phyloP scores from a whole-genome alignment of 2,113 vertebrate species.

The Myrmecobius fasciatus region DNA sequence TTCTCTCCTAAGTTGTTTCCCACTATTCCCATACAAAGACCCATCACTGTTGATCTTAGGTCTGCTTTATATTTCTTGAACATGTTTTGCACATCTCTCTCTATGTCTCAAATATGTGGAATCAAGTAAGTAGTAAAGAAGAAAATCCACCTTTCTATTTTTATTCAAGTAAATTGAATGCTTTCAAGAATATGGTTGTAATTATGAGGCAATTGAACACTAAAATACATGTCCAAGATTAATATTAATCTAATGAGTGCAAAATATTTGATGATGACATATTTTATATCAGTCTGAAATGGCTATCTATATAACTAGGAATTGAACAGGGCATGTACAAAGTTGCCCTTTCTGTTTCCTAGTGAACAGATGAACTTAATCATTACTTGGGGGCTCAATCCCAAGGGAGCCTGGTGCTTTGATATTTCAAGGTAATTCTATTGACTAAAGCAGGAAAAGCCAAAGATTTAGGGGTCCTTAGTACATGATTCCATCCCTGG shows the following conservation, averaged over 20 bases:
- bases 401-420: neutral
- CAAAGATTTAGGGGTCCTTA: neutral
- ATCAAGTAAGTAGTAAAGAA: neutral
- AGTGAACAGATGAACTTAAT: neutral
- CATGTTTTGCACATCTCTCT: neutral
- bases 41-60: neutral
- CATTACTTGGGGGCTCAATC: neutral
- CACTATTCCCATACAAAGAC: neutral
- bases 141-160: neutral
- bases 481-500: neutral
- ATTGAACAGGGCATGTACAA: neutral
- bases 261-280: neutral
- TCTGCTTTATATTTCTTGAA: neutral
- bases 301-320: neutral
- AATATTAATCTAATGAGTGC: neutral
- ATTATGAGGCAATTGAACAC: neutral
- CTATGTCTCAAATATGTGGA: neutral
- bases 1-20: neutral
- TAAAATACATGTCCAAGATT: neutral
- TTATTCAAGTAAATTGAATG: neutral
- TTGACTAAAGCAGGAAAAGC: neutral
- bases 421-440: neutral
- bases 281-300: neutral
- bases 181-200: neutral
- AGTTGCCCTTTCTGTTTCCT: neutral